Base-by-base conservation (phyloP, 2,113 vertebrate genomes). In the Thalassarche chlororhynchos region DNA sequence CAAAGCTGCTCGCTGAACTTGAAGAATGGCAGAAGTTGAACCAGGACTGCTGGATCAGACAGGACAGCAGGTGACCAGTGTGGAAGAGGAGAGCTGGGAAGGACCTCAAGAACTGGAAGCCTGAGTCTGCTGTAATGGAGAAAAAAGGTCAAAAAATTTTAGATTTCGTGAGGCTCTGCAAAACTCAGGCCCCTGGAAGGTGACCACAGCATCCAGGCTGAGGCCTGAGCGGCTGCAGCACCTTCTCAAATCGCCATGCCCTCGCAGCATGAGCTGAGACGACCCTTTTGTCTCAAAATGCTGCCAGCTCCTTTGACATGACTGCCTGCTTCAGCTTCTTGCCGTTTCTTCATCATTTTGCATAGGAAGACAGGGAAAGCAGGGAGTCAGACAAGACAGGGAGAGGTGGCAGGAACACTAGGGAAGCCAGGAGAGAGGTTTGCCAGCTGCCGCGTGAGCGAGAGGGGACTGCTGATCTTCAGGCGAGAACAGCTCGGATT, bases 331-430 rank as follows among this genome's bases (percentile, higher is more conserved):
- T 65, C 28, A 3, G 34, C 21, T 42, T 17, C 87, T 60, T 6
- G 4, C 9, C 12, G 2, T 7, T 69, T 49, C 44, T 31, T 12
- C 5, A 2, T 14, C 23, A 1, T 12, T 68, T 16, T 38, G 26
- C 2, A 5, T 5, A 25, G 49, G 32, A 58, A 44, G 36, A 6
- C 0, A 0, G 31, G 81, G 51, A 77, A 57, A 79, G 23, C 34
- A 38, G 70, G 47, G 69, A 61, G 58, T 10, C 29, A 24, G 64
- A 10, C 6, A 7, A 44, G 58, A 5, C 19, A 17, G 61, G 28
- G 26, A 12, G 38, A n/a, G 54, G 52, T 4, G 66, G 31, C 34
- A 36, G 88, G 32, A 58, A 12, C 69, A 1, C 13, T 1, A 3
- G 19, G 10, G 36, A 61, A 20, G 62, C 34, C 72, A 60, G 51